Conservation (phyloP, 2,797 vertebrate genomes). For the Staurois parvus region DNA sequence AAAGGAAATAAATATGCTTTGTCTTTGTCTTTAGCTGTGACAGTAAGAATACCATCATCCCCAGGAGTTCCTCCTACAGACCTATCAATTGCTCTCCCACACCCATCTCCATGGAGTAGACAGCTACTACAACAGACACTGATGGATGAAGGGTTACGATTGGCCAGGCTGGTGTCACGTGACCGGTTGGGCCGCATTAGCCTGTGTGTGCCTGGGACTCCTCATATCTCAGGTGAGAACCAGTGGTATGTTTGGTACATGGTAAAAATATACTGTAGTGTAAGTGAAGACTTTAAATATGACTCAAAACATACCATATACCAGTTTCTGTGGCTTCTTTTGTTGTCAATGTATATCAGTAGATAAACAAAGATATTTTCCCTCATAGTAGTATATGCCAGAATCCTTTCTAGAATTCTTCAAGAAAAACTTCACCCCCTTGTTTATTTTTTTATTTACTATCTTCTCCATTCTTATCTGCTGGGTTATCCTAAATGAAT, state of each 20-base stretch:
- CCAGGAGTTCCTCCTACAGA: slow-evolving; percentile 74
- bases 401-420: no score
- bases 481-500: no score
- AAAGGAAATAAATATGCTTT: not conserved
- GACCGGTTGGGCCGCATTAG: slow-evolving; percentile 86
- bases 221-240: slow-evolving; percentile 83
- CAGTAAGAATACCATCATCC: slow-evolving; percentile 81
- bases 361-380: no score
- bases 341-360: no score
- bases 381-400: no score
- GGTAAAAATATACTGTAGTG: not conserved
- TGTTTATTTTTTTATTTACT: no score
- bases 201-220: slow-evolving; percentile 84
- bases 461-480: no score
- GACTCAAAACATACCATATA: no score
- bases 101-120: slow-evolving; percentile 88
- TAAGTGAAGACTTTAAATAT: no score
- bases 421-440: no score
- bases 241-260: not conserved
- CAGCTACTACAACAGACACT: slow-evolving; percentile 96
- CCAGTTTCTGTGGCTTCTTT: not conserved
- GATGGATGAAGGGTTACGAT: slow-evolving; percentile 95
- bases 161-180: slow-evolving; percentile 94
- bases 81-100: slow-evolving; percentile 81
- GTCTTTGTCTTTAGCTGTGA: slow-evolving; percentile 69